phyloP scores from a whole-genome alignment of 2,113 vertebrate species.

The Nyctibius bracteatus region DNA sequence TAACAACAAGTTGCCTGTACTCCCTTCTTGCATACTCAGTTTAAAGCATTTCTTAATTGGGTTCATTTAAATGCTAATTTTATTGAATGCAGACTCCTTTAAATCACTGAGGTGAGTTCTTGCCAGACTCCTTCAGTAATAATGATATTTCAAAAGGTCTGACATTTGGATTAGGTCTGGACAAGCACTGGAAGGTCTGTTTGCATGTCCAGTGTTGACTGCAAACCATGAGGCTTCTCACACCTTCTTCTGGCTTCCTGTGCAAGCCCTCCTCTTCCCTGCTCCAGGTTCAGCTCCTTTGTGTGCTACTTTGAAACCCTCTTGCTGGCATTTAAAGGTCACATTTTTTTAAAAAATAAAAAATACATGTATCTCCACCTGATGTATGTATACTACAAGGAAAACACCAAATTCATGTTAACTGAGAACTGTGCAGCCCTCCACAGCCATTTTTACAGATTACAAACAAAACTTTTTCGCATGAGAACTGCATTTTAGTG shows the following conservation, averaged over 20 bases:
- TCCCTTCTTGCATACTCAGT: not conserved
- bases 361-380: not conserved
- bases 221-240: not conserved
- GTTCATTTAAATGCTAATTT: constrained; percentile 63
- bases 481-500: not conserved
- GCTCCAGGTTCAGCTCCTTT: not conserved
- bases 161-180: not conserved
- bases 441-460: not conserved
- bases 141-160: constrained; percentile 14
- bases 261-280: not conserved
- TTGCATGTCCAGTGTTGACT: not conserved
- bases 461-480: not conserved
- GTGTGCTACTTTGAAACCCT: not conserved
- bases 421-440: not conserved
- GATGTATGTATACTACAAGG: not conserved
- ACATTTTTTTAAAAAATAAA: too few species aligned
- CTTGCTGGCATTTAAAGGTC: not conserved
- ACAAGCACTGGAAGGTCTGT: not conserved
- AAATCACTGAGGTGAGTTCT: constrained; percentile 29
- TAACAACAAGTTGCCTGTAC: not conserved
- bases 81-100: constrained; percentile 37
- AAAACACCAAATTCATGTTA: not conserved
- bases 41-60: constrained; percentile 45
- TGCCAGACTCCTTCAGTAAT: not conserved
- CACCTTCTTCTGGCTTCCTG: not conserved